Base-by-base conservation (phyloP, 2,113 vertebrate genomes). In the Holacanthus passer region DNA sequence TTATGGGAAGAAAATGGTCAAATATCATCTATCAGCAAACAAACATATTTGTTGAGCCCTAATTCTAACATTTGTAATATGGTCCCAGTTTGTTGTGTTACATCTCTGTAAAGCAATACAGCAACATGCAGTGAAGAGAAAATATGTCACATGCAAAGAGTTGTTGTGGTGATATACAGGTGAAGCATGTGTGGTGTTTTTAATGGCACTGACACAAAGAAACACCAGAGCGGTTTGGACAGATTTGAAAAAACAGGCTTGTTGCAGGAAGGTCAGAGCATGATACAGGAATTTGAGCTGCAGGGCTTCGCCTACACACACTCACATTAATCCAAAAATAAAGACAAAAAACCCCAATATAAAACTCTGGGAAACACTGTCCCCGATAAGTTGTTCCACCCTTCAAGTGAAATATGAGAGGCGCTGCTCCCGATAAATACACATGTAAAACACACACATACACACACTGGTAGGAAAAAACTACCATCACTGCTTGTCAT, bases 301-400 rank as follows among this genome's bases (percentile, higher is more conserved):
- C 13, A 41, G 55, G 31, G 45, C 56, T 53, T 3, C 4, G 11
- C 53, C 53, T 2, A 69, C 20, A 48, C 20, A 48, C 17, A 64
- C n/a, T 11, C 48, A 50, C 31, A 72, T 43, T 0, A 81, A 79
- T 58, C 20, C 50, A 76, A 81, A 82, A 27, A 43, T n/a, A 67
- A 66, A 73, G 52, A 67, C 59, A 52, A 75, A 66, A 60, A 72
- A 80, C 35, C 35, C 35, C 20, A 83, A 83, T 95, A 96, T 96
- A 96, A 96, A 97, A 97, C 96, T 97, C 97, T 98, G 97, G 97
- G 97, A 98, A 97, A 98, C 97, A 96, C 97, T 98, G 97, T 97
- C 89, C 97, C 97, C 97, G 97, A 99, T 96, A 98, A 98, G 97
- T 96, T 95, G 86, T 93, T 97, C 97, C 97, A 98, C 97, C 95